These are phyloP conservation scores for Crossaster papposus DNA, from an alignment of 53 echinoderm and acorn worm genomes.

Conservation along the genomic window DNA sequence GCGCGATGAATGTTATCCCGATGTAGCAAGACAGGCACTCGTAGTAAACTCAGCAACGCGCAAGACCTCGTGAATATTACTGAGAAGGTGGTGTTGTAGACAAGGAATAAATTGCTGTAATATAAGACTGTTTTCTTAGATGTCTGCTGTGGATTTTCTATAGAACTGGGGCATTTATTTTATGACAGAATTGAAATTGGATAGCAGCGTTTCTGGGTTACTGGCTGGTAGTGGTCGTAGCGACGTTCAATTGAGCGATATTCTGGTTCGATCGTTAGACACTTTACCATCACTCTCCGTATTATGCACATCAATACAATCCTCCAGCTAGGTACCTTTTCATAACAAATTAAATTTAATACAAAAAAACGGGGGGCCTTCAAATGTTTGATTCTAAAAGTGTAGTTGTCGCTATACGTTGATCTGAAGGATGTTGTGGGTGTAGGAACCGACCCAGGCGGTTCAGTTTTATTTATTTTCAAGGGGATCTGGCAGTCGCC, in stretches of 20 bases:
- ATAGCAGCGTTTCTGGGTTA: neutral
- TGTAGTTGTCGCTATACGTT: too few relatives aligned
- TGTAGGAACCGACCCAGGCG: too few relatives aligned
- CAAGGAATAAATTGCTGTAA: neutral
- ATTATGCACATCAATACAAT: neutral
- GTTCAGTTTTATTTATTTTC: too few relatives aligned
- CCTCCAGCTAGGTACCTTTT: too few relatives aligned
- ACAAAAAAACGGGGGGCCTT: too few relatives aligned
- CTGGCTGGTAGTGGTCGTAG: neutral
- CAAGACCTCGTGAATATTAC: neutral
- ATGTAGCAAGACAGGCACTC: neutral
- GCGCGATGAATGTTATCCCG: neutral
- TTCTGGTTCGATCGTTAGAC: neutral
- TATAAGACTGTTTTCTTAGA: neutral
- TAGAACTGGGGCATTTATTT: neutral
- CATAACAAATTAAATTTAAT: too few relatives aligned
- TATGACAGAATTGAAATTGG: neutral
- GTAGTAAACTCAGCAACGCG: neutral
- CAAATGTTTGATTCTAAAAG: too few relatives aligned
- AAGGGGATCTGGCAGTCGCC: too few relatives aligned
- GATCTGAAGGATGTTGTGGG: too few relatives aligned
- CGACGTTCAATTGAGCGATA: neutral
- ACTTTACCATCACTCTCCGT: neutral
- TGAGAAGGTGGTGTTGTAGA: neutral
- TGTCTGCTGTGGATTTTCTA: neutral